A percentile compares a stretch with the other conserved stretches of the same genome.
These are phyloP conservation scores for silkworm (Bombyx mori) DNA, from an alignment of 1,140 invertebrate species.

Conservation along the genomic window ASM3026992v2 NC_085121.1:10725501-10726000, in stretches of 20 bases:
- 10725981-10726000: not conserved
- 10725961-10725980: not conserved
- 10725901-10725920: too few relatives aligned
- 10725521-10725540: slow-evolving; percentile 55
- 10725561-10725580: slow-evolving; percentile 37
- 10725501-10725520: slow-evolving; percentile 58
- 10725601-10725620: slow-evolving; percentile 50
- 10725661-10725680: slow-evolving; percentile 51
- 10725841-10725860: too few relatives aligned
- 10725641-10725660: slow-evolving; percentile 43
- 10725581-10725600: slow-evolving; percentile 37
- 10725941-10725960: too few relatives aligned
- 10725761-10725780: too few relatives aligned
- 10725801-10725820: too few relatives aligned
- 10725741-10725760: not conserved
- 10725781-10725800: too few relatives aligned
- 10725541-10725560: slow-evolving; percentile 48
- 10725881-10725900: too few relatives aligned
- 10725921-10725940: too few relatives aligned
- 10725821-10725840: too few relatives aligned
- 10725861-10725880: too few relatives aligned
- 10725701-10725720: slow-evolving; percentile 34
- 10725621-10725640: slow-evolving; percentile 42
- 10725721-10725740: not conserved
- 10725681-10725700: slow-evolving; percentile 39